Conservation (phyloP, 1,140 invertebrate genomes). For the Ips nitidus region DNA sequence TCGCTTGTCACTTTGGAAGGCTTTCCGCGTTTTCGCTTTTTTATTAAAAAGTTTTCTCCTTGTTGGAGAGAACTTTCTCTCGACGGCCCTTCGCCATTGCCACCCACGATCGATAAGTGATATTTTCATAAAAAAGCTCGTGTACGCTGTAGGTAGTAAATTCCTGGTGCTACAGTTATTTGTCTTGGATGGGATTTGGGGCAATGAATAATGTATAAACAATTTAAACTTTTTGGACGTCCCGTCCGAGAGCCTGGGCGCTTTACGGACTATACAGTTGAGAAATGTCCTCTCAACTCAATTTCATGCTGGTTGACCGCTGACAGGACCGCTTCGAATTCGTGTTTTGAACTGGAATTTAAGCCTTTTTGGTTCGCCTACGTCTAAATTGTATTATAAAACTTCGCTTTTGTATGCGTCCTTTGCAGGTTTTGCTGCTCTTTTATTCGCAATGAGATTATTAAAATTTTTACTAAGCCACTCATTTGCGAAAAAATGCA, state of each 20-base stretch:
- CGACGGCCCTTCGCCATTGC: constrained; percentile 6
- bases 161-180: neutral
- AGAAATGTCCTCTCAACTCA: constrained; percentile 49
- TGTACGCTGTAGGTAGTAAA: neutral
- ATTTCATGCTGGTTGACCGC: constrained; percentile 50
- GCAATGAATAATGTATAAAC: constrained; percentile 36
- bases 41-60: constrained; percentile 33
- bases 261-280: constrained; percentile 37
- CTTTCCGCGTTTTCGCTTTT: constrained; percentile 28
- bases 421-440: too few species aligned
- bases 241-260: constrained; percentile 24
- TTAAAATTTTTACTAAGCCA: too few species aligned
- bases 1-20: constrained; percentile 29
- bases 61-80: neutral
- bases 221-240: constrained; percentile 40
- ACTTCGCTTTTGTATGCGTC: constrained; percentile 17
- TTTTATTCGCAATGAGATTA: too few species aligned
- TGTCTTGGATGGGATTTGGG: neutral
- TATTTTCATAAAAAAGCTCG: too few species aligned
- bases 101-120: constrained; percentile 6
- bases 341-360: constrained; percentile 21
- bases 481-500: too few species aligned
- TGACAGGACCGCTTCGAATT: constrained; percentile 37
- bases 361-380: constrained; percentile 9
- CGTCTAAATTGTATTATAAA: constrained; percentile 19